Evolutionary conservation across 2,113 vertebrate species (phyloP), one percentile per base, ranked within the genome.

Genomic region (Patagioenas fasciata): DNA sequence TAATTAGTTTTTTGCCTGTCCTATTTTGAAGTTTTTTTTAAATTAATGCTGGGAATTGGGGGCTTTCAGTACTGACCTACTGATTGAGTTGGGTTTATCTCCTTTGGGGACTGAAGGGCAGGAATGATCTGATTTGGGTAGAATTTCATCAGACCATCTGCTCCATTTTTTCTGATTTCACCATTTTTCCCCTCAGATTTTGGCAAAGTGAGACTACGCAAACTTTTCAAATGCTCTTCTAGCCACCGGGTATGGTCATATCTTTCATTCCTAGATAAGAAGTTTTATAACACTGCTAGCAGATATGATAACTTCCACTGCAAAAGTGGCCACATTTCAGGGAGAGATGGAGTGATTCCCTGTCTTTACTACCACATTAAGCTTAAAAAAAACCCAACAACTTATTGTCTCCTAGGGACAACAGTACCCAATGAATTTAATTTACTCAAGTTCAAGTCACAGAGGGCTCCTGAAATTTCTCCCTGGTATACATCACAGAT

Each of bases 391-490:
- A 93, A 58, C 1, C n/a, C 40, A 40, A 40, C 40, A 26, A 11
- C 29, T 34, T 5, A 0, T 10, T 44, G 19, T 24, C 70, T 69
- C 67, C 72, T 17, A 4, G 47, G 85, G 51, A 20, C 26, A 34
- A 79, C 42, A 64, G 14, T 36, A 36, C 56, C 53, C 51, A 58
- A 64, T 34, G 60, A 92, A 86, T 18, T 47, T 29, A 62, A 93
- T 89, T 80, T 60, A 42, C 26, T 53, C 32, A 1, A 16, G 24
- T 51, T 78, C 71, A 15, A 71, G 42, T 11, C 79, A 9, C 86
- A 31, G 34, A 16, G 15, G 80, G 25, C 75, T 90, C 70, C 50
- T 90, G 84, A 95, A 94, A 70, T 91, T 70, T 44, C 67, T 70
- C 42, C 18, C 85, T 81, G 85, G 88, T 74, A 80, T 56, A 50